These are phyloP conservation scores for Calameuta filiformis DNA, from an alignment of 2,888 invertebrate genomes.

Conservation along the genomic window DNA sequence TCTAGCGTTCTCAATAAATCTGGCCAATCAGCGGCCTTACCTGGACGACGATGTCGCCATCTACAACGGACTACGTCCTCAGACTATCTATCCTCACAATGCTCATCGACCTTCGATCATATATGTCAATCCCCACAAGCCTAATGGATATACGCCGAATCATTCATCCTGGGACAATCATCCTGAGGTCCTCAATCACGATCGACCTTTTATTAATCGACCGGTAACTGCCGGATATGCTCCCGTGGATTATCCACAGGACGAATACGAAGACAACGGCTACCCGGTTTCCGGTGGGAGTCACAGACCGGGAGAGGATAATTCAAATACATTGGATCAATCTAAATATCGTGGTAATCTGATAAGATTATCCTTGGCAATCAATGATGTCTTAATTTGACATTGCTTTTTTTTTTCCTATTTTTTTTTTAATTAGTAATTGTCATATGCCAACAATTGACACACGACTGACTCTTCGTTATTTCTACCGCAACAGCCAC, in stretches of 20 bases:
- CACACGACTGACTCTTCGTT: too few species aligned
- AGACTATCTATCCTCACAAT: slow-evolving; percentile 14
- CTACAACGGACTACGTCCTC: slow-evolving; percentile 43
- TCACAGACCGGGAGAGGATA: slow-evolving; percentile 62
- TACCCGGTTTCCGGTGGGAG: slow-evolving; percentile 59
- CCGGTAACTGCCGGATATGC: slow-evolving; percentile 55
- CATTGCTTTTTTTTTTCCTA: too few species aligned
- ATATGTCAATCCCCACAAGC: slow-evolving; percentile 30
- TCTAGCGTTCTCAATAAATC: slow-evolving; percentile 58
- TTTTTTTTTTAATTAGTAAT: too few species aligned
- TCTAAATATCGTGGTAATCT: slow-evolving; percentile 63
- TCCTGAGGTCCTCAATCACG: slow-evolving; percentile 40
- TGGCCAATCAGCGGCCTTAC: slow-evolving; percentile 60
- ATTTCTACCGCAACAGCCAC: too few species aligned
- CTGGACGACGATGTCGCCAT: slow-evolving; percentile 68
- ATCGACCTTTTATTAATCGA: slow-evolving; percentile 34
- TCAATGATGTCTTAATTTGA: too few species aligned
- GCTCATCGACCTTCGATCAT: slow-evolving; percentile 35
- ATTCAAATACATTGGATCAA: slow-evolving; percentile 53
- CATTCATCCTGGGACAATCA: slow-evolving; percentile 42
- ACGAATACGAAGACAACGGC: slow-evolving; percentile 48
- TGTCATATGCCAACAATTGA: too few species aligned
- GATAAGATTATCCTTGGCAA: slow-evolving; percentile 1
- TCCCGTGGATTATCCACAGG: slow-evolving; percentile 61
- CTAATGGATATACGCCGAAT: slow-evolving; percentile 30